Conservation (phyloP, 2,888 invertebrate species). For the Agrenia bidenticulata region DNA sequence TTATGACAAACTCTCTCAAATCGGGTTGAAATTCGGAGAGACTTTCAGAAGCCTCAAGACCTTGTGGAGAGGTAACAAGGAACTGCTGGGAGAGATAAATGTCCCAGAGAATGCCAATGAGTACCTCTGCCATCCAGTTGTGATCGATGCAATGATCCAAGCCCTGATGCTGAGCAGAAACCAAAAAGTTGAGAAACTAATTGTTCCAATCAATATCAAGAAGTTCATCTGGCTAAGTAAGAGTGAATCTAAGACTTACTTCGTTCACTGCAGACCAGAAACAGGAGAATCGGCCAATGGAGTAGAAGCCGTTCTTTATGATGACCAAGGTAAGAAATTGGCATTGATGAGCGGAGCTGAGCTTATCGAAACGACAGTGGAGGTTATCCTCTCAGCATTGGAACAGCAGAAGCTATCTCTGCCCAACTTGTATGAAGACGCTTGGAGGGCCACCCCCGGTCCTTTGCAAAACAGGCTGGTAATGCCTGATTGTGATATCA, state of each 20-base stretch:
- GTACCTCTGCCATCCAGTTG: conserved; percentile 15
- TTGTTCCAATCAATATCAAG: conserved; percentile 27
- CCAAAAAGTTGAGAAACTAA: conserved; percentile 13
- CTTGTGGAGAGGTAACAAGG: conserved; percentile 13
- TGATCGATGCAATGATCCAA: conserved; percentile 22
- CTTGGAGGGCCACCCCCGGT: conserved; percentile 18
- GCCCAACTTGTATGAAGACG: conserved; percentile 27
- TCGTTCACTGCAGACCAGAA: not conserved
- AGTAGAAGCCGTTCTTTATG: conserved; percentile 5
- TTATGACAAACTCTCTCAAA: conserved; percentile 15
- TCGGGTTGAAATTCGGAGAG: conserved; percentile 26
- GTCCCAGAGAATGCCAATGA: conserved; percentile 6
- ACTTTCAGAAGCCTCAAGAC: conserved; percentile 23
- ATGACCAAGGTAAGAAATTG: conserved; percentile 8
- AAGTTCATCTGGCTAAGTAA: conserved; percentile 37
- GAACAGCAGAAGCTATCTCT: conserved; percentile 22
- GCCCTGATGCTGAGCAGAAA: conserved; percentile 21
- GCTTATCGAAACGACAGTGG: conserved; percentile 21
- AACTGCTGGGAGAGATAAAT: not conserved
- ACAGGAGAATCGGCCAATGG: not conserved
- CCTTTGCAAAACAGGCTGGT: not conserved
- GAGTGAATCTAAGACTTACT: not conserved
- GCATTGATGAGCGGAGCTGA: conserved; percentile 15
- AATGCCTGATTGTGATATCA: not conserved
- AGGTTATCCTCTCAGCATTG: conserved; percentile 13